Percentiles rank a stretch among this genome's conserved stretches.
Evolutionary conservation across 2,113 vertebrate genomes (phyloP).

Genomic region (Ptyas mucosa): DNA sequence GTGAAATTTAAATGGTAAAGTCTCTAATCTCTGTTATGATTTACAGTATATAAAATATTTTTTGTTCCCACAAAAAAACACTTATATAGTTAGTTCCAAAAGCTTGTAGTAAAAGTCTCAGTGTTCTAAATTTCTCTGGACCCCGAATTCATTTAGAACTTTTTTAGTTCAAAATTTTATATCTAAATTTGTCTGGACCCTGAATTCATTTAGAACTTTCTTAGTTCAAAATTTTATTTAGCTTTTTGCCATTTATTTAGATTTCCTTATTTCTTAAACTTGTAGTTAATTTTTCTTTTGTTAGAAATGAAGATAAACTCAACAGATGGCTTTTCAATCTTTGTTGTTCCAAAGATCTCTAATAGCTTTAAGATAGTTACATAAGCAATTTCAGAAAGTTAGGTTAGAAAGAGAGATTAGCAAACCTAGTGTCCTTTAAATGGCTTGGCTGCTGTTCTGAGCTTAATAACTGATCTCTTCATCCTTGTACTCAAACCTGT

Average conservation of each 20-base stretch:
- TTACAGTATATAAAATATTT: neutral
- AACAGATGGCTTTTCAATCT: neutral
- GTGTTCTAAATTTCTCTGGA: neutral
- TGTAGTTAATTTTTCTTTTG: neutral
- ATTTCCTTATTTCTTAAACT: neutral
- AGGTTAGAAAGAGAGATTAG: neutral
- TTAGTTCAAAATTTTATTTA: neutral
- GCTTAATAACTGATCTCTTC: neutral
- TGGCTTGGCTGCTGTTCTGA: neutral
- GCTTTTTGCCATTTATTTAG: neutral
- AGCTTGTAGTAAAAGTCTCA: neutral
- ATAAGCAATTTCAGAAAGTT: neutral
- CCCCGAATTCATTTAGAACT: neutral
- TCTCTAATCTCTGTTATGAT: neutral
- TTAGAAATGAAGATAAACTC: neutral
- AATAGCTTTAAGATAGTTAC: neutral
- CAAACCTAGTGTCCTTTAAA: neutral
- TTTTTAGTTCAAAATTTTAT: neutral
- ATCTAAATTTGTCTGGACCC: neutral
- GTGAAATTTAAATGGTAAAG: neutral
- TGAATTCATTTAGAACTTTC: neutral
- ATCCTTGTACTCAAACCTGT: neutral
- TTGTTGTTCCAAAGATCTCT: neutral
- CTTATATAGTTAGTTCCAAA: neutral
- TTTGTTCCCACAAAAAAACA: neutral